Percentiles rank a stretch among this genome's conserved stretches.
Conservation (phyloP, 2,113 vertebrate species). For the Mystacornis crossleyi region DNA sequence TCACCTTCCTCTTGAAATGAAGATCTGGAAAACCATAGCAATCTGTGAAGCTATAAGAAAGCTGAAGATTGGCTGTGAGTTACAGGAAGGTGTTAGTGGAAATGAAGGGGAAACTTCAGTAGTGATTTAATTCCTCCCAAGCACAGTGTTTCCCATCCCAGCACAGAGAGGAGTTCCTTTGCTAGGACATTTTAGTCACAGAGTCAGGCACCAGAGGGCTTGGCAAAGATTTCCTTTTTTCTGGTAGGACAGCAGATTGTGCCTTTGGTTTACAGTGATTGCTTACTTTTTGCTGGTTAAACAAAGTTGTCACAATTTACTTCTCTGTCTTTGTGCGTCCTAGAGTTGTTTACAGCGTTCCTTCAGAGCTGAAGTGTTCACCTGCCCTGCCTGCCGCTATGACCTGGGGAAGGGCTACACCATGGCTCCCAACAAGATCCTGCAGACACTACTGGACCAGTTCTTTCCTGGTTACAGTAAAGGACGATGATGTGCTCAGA, state of each 20-base stretch:
- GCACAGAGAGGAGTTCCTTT: neutral
- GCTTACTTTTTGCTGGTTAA: neutral
- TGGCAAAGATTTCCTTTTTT: neutral
- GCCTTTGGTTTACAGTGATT: neutral
- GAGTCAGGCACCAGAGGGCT: neutral
- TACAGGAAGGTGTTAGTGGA: neutral
- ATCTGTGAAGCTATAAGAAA: neutral
- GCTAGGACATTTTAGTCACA: neutral
- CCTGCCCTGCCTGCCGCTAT: slow-evolving; percentile 94
- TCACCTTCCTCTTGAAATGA: neutral
- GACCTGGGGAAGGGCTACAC: slow-evolving; percentile 93
- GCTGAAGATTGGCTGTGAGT: neutral
- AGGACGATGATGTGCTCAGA: slow-evolving; percentile 88
- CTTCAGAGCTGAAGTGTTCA: slow-evolving; percentile 94
- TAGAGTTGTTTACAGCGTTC: slow-evolving; percentile 96
- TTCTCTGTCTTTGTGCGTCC: neutral
- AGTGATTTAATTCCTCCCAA: neutral
- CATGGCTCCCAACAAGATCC: slow-evolving; percentile 92
- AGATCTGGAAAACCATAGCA: neutral
- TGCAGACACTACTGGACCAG: slow-evolving; percentile 94
- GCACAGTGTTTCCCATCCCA: neutral
- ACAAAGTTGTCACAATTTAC: neutral
- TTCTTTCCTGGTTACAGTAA: slow-evolving; percentile 99
- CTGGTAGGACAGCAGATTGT: neutral
- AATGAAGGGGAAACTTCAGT: neutral